These are phyloP conservation scores for Stomatorhinus ivindoensis DNA, from an alignment of 2,113 vertebrate species.

Conservation along the genomic window DNA sequence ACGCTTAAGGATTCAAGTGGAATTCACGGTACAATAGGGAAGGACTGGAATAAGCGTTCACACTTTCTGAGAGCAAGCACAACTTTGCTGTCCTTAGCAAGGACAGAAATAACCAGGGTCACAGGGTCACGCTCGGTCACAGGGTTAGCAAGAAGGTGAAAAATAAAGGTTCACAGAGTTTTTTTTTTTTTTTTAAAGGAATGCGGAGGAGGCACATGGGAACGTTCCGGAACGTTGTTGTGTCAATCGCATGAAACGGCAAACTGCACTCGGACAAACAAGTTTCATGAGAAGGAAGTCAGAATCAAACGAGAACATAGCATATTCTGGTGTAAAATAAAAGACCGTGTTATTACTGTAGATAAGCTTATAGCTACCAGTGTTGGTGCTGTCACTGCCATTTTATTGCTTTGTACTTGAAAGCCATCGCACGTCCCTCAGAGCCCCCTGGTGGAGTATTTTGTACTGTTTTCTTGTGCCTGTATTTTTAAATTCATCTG, in stretches of 20 bases:
- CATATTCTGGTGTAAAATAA: conserved; percentile 54
- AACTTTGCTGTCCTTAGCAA: neutral
- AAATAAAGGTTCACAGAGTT: conserved; percentile 11
- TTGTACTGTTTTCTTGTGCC: conserved; percentile 48
- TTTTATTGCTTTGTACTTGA: conserved; percentile 41
- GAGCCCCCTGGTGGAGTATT: conserved; percentile 54
- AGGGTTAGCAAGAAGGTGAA: conserved; percentile 11
- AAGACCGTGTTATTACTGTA: conserved; percentile 55
- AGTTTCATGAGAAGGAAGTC: conserved; percentile 32
- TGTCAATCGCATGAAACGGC: conserved; percentile 5
- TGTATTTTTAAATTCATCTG: conserved; percentile 46
- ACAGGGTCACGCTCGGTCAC: conserved; percentile 7
- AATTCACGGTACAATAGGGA: neutral
- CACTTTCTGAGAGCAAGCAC: neutral
- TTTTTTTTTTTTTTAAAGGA: neutral
- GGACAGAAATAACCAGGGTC: neutral
- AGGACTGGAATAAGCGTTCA: neutral
- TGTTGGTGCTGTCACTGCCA: conserved; percentile 40
- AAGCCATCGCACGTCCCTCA: conserved; percentile 34
- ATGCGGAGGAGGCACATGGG: neutral
- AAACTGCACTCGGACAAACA: conserved; percentile 28
- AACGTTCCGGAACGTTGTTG: conserved; percentile 10
- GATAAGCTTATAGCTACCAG: conserved; percentile 43
- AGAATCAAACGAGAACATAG: conserved; percentile 27
- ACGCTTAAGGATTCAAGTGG: neutral